These are phyloP conservation scores for Lithophane semibrunnea DNA, from an alignment of 2,888 invertebrate genomes.

Conservation along the genomic window DNA sequence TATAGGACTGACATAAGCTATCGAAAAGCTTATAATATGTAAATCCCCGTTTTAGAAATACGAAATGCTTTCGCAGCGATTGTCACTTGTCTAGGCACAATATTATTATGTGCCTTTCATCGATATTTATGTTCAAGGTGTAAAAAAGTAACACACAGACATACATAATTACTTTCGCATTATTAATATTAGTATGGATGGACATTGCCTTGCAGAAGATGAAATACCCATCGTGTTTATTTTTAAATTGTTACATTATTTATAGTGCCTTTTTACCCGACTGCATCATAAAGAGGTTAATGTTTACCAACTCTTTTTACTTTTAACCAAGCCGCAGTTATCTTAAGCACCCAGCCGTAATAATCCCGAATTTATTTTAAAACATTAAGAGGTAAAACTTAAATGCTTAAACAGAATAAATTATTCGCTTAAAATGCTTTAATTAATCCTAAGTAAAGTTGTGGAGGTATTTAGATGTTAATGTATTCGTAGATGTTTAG, in stretches of 20 bases:
- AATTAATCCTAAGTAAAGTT: constrained; percentile 43
- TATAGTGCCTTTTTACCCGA: neutral
- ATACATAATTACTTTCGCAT: too few relatives aligned
- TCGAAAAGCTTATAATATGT: too few relatives aligned
- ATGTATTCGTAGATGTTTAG: constrained; percentile 41
- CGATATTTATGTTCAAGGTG: too few relatives aligned
- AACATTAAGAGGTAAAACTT: constrained; percentile 51
- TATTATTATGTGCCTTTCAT: neutral
- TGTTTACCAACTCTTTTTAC: constrained; percentile 14
- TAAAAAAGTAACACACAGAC: neutral
- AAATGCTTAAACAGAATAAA: constrained; percentile 49
- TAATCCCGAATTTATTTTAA: constrained; percentile 48
- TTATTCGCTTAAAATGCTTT: constrained; percentile 46
- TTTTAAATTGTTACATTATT: neutral
- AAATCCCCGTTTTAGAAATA: too few relatives aligned
- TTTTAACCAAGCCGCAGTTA: constrained; percentile 25
- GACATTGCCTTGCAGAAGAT: neutral
- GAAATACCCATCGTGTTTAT: neutral
- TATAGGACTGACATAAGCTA: too few relatives aligned
- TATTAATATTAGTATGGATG: neutral
- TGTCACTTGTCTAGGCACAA: too few relatives aligned
- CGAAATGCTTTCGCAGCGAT: too few relatives aligned
- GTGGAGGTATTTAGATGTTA: constrained; percentile 27
- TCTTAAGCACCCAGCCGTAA: constrained; percentile 42
- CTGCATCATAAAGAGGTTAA: neutral